Base-by-base conservation (phyloP, 2,113 vertebrate species). In the Verasper variegatus region DNA sequence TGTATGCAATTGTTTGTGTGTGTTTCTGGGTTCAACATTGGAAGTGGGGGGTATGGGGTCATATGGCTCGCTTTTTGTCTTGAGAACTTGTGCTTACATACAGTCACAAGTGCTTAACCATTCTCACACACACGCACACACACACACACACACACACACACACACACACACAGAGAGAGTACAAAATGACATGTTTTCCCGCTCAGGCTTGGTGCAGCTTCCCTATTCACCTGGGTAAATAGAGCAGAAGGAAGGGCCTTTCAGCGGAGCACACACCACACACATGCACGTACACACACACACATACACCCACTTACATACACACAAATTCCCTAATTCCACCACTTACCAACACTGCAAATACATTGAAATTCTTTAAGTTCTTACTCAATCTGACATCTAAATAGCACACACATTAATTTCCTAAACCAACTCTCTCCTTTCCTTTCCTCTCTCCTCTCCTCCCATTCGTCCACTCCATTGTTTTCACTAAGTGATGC, bases 161-260 rank as follows among this genome's bases (percentile, higher is more conserved):
- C 69, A 79, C 47, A 76, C 71, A 72, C 49, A 64, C 24, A 24
- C 27, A n/a, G n/a, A n/a, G n/a, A n/a, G 26, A 70, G 12, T 76
- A 63, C 51, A 76, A 75, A 88, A 86, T 88, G 77, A 78, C 83
- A 80, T 83, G 84, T 87, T 92, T 92, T 91, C 89, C 88, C 89
- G 88, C 91, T 85, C 77, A 83, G 89, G 78, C 86, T 84, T 82
- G 85, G 90, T 85, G 84, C 85, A 88, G 87, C 89, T 90, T 91
- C 79, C 68, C 92, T 81, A 94, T 95, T 95, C 93, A 95, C 93
- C 93, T 93, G 88, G 88, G 91, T 93, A 95, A 95, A 94, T 95
- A 95, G 93, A 95, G 94, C 94, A 95, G 93, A 94, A 94, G 91
- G 91, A 94, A 94, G 82, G 82, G 81, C 83, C 83, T 92, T 89